Evolutionary conservation across 2,113 vertebrate species (phyloP), one percentile per base, ranked within the genome.

Genomic region (Lasiurus borealis): DNA sequence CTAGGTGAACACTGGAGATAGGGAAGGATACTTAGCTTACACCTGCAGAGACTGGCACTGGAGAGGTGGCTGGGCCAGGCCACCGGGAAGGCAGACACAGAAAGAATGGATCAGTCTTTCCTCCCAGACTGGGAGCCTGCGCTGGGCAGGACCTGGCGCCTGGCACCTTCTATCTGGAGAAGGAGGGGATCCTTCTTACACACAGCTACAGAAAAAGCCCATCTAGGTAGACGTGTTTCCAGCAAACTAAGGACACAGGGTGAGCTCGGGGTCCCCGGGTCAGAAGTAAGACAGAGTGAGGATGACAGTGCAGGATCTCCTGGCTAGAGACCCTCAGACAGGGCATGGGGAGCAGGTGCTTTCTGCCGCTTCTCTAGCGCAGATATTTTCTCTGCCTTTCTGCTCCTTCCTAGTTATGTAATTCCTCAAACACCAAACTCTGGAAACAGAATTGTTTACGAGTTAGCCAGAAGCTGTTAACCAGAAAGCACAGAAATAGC

Each of bases 401-500:
- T 80, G 6, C 21, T 89, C 29, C 69, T 81, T 94, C 72, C 78
- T 68, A 57, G 48, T 94, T 95, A 85, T 0, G 2, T 71, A 95
- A 93, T 44, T 72, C 68, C 75, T 91, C 81, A 82, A 95, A 91
- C 78, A 78, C 88, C 52, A 46, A 78, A 84, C 64, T 89, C 78
- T 96, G 90, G 72, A 90, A 95, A 90, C 31, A 95, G 73, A 88
- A 69, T 6, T 87, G 80, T 85, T 96, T 82, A 73, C 71, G 62
- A 83, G 69, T 54, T 69, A 44, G 52, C 59, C 68, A 90, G 85
- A 95, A 71, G 94, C 89, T 66, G 50, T 95, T 91, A 29, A 76
- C 54, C 78, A 94, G 68, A 95, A 90, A 93, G 78, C 78, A 71
- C 73, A 54, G 31, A 86, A 96, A 96, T 72, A 93, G 92, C 90